Percentiles rank a stretch among this genome's conserved stretches.
Conservation (phyloP, 2,888 invertebrate species). For the Oxyscelio sp. region DNA sequence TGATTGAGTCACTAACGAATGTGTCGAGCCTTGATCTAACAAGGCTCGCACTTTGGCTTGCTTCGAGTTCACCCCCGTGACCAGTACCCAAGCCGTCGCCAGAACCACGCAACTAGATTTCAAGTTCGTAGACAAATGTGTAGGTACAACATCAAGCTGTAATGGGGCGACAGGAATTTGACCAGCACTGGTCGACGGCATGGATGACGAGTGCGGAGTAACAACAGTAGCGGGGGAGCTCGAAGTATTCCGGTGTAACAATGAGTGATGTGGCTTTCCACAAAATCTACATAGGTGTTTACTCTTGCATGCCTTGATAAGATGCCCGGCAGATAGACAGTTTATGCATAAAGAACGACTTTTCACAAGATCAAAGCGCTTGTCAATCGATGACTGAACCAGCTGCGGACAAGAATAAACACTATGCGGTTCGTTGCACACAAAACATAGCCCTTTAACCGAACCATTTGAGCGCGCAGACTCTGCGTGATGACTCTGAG, state of each 20-base stretch:
- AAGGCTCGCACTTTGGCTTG: neutral
- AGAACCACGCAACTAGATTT: neutral
- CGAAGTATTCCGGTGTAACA: too few species aligned
- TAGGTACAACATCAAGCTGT: too few species aligned
- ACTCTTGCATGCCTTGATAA: neutral
- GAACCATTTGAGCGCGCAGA: too few species aligned
- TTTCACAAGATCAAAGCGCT: neutral
- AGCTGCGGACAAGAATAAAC: too few species aligned
- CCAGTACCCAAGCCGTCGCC: slow-evolving; percentile 7
- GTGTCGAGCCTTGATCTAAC: neutral
- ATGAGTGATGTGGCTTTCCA: slow-evolving; percentile 10
- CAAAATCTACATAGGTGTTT: slow-evolving; percentile 7
- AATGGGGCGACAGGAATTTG: too few species aligned
- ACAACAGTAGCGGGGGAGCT: too few species aligned
- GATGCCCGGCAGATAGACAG: slow-evolving; percentile 11
- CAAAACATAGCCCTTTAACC: too few species aligned
- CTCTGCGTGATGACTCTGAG: too few species aligned
- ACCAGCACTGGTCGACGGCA: too few species aligned
- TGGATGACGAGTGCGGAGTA: too few species aligned
- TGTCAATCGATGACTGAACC: too few species aligned
- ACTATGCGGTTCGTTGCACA: too few species aligned
- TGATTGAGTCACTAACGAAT: neutral
- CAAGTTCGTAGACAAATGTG: neutral
- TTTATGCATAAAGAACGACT: neutral
- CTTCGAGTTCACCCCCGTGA: neutral